These are phyloP conservation scores for Torymus aiolomorphi DNA, from an alignment of 2,888 invertebrate genomes.

Conservation along the genomic window DNA sequence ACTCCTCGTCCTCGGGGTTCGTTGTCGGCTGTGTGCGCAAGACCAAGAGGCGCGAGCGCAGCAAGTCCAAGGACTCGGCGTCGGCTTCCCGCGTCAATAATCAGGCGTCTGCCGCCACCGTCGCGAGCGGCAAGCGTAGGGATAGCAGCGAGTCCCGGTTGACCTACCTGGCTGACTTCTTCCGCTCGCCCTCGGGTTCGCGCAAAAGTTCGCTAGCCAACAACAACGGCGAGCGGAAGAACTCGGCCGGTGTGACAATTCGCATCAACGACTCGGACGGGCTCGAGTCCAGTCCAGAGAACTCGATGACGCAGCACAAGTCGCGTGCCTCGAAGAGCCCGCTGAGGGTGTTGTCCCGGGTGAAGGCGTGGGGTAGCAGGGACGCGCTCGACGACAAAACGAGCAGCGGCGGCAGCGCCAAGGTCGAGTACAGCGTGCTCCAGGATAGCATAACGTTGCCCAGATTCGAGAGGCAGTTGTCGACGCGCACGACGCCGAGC, in stretches of 20 bases:
- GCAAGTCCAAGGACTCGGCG: constrained; percentile 71
- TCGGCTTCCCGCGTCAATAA: constrained; percentile 17
- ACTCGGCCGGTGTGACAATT: constrained; percentile 64
- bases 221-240: constrained; percentile 66
- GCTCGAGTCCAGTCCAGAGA: constrained; percentile 71
- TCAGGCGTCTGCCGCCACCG: background rate
- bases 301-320: constrained; percentile 69
- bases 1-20: constrained; percentile 65
- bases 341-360: constrained; percentile 70
- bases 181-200: constrained; percentile 73
- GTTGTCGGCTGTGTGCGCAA: constrained; percentile 65
- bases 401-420: constrained; percentile 51
- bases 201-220: constrained; percentile 69
- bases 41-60: constrained; percentile 71
- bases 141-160: constrained; percentile 73
- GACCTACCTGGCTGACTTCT: constrained; percentile 71
- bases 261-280: constrained; percentile 69
- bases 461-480: constrained; percentile 59
- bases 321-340: constrained; percentile 71
- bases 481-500: constrained; percentile 63
- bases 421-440: constrained; percentile 69
- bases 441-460: constrained; percentile 67
- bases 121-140: constrained; percentile 60
- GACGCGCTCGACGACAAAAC: constrained; percentile 69
- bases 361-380: constrained; percentile 72